Evolutionary conservation across 2,797 vertebrate genomes (phyloP), one percentile per base, ranked within the genome.

Genomic region (Malacoraja senta): DNA sequence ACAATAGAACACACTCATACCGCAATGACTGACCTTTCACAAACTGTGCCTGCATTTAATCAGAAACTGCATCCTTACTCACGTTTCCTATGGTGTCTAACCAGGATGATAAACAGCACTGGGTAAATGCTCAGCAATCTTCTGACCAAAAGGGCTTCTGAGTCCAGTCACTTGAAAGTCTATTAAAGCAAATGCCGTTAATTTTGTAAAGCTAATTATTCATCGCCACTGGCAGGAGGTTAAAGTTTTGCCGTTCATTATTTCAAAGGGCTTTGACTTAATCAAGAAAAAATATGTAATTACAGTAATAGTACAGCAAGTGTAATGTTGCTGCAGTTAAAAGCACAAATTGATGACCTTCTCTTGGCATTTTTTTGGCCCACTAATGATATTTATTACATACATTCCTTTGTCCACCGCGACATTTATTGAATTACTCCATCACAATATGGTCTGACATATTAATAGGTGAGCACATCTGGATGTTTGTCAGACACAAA

Each of bases 21-120:
- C 19, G n/a, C 71, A 74, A 74, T 32, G 84, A 65, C 17, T 65
- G 61, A 88, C 84, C 84, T 88, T 88, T 88, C 29, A 65, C n/a
- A 86, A n/a, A n/a, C n/a, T n/a, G 53, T 63, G 29, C 3, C 44
- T 29, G 15, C 15, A 19, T 65, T 65, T 65, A 65, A 88, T 63
- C 84, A 88, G n/a, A 68, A 68, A n/a, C 29, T 32, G n/a, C 15
- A 21, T 65, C 68, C 29, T 88, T 32, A 35, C 61, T 32, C 44
- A 9, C 53, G 8, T 29, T 68, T 29, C 8, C n/a, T 32, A 8
- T 19, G 17, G 61, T 35, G 15, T 32, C 10, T n/a, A 65, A 88
- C n/a, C 2, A 32, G 84, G 35, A n/a, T 65, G 63, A 88, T 88
- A 65, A 88, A 65, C 61, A 12, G 61, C 29, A 13, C 53, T 15